Conservation (phyloP, 2,888 invertebrate genomes). For the Lissocephala sabroskyi region DNA sequence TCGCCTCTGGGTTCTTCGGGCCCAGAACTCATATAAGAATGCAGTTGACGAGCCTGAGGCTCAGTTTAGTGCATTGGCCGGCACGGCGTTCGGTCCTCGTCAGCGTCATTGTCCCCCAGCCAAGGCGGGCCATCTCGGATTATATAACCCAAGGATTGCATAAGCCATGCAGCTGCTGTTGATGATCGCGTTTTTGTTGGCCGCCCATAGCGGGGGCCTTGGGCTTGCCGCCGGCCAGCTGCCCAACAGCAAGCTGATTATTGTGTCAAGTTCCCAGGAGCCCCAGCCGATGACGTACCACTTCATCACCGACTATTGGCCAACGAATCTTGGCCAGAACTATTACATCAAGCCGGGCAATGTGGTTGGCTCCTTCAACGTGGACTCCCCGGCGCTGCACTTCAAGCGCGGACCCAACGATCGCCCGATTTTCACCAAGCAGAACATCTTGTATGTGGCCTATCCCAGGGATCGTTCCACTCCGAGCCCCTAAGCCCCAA, state of each 20-base stretch:
- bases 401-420: constrained; percentile 28
- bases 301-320: constrained; percentile 57
- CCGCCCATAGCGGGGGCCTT: too few species aligned
- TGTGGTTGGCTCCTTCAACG: constrained; percentile 37
- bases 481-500: too few species aligned
- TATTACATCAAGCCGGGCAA: constrained; percentile 65
- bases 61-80: constrained; percentile 14
- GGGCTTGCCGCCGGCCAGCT: too few species aligned
- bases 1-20: too few species aligned
- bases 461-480: constrained; percentile 16
- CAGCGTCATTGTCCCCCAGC: background rate
- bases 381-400: constrained; percentile 40
- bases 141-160: background rate
- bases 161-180: constrained; percentile 19
- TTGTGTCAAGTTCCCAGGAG: constrained; percentile 15
- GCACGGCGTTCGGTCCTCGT: constrained; percentile 1
- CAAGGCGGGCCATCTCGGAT: background rate
- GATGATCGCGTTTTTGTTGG: constrained; percentile 12
- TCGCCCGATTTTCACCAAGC: constrained; percentile 40
- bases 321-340: constrained; percentile 49
- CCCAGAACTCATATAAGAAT: constrained; percentile 30
- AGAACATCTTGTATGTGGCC: constrained; percentile 58
- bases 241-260: constrained; percentile 15
- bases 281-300: constrained; percentile 37
- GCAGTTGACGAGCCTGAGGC: constrained; percentile 5